Percentiles rank a stretch among this genome's conserved stretches.
Evolutionary conservation across 2,888 invertebrate genomes (phyloP).

Genomic region (Boloria euphrosyne): DNA sequence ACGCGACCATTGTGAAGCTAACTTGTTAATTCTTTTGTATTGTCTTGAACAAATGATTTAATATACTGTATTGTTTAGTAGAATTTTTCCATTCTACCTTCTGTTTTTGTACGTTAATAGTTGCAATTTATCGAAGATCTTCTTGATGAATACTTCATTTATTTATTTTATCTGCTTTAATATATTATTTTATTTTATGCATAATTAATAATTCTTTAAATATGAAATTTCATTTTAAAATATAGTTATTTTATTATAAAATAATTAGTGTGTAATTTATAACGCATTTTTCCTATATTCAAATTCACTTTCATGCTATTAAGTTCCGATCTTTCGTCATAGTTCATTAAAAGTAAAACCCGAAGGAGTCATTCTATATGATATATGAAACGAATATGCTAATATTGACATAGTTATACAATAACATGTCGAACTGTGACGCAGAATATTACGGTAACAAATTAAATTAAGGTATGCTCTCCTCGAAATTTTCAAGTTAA

Average conservation of each 20-base stretch:
- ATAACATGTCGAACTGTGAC: constrained; percentile 22
- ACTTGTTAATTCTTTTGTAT: constrained; percentile 19
- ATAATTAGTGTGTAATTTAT: too few species aligned
- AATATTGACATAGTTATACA: constrained; percentile 32
- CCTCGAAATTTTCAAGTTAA: constrained; percentile 10
- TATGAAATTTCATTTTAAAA: too few species aligned
- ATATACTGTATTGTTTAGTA: constrained; percentile 25
- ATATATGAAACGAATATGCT: constrained; percentile 29
- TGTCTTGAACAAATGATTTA: constrained; percentile 25
- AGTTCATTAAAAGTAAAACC: constrained; percentile 26
- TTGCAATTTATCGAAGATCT: constrained; percentile 1
- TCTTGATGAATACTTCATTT: not conserved
- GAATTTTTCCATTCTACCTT: not conserved
- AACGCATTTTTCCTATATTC: constrained; percentile 1
- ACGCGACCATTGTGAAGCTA: constrained; percentile 15
- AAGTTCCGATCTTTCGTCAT: constrained; percentile 14
- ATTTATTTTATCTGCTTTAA: not conserved
- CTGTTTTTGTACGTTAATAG: not conserved
- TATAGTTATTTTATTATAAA: too few species aligned
- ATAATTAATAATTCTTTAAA: too few species aligned
- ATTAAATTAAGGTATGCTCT: constrained; percentile 18
- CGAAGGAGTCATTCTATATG: constrained; percentile 21
- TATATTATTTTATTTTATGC: too few species aligned
- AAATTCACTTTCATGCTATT: constrained; percentile 13
- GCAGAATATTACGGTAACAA: constrained; percentile 23